phyloP scores from a whole-genome alignment of 2,888 invertebrate species.

The Tolmerus cingulatus region DNA sequence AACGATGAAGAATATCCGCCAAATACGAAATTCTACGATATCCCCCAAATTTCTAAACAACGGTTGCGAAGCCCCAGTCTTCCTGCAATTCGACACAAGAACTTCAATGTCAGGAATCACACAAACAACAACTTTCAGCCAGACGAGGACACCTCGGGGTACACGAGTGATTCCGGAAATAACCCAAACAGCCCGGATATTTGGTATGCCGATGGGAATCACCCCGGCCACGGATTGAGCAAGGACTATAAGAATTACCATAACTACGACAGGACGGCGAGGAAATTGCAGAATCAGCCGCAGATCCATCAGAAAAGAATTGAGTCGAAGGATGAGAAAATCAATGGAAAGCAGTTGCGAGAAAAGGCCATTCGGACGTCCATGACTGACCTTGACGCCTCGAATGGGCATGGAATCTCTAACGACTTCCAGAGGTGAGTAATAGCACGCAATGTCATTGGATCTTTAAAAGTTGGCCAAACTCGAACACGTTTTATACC shows the following conservation, averaged over 20 bases:
- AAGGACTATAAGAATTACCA: slow-evolving; percentile 47
- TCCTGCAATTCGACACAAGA: slow-evolving; percentile 68
- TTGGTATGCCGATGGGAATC: slow-evolving; percentile 60
- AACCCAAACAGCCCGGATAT: slow-evolving; percentile 66
- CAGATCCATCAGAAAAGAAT: slow-evolving; percentile 21
- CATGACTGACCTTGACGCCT: slow-evolving; percentile 39
- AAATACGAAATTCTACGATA: slow-evolving; percentile 24
- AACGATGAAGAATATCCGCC: slow-evolving; percentile 32
- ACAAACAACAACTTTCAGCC: slow-evolving; percentile 64
- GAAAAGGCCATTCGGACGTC: slow-evolving; percentile 24
- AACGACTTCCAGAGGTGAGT: slow-evolving; percentile 45
- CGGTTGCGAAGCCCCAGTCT: slow-evolving; percentile 71
- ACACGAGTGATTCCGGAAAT: slow-evolving; percentile 79
- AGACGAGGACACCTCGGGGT: slow-evolving; percentile 83
- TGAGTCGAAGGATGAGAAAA: slow-evolving; percentile 34
- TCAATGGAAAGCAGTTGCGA: slow-evolving; percentile 37
- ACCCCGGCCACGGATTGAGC: slow-evolving; percentile 35
- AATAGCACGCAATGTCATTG: slow-evolving; percentile 18
- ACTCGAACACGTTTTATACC: not conserved
- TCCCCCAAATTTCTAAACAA: slow-evolving; percentile 48
- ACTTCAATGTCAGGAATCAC: slow-evolving; percentile 53
- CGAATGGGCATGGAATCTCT: slow-evolving; percentile 34
- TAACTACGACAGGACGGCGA: slow-evolving; percentile 44
- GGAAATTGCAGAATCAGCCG: slow-evolving; percentile 30
- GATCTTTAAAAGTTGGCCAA: not conserved